Evolutionary conservation across 2,797 vertebrate genomes (phyloP).

Genomic region (Pseudochirops corinnae): DNA sequence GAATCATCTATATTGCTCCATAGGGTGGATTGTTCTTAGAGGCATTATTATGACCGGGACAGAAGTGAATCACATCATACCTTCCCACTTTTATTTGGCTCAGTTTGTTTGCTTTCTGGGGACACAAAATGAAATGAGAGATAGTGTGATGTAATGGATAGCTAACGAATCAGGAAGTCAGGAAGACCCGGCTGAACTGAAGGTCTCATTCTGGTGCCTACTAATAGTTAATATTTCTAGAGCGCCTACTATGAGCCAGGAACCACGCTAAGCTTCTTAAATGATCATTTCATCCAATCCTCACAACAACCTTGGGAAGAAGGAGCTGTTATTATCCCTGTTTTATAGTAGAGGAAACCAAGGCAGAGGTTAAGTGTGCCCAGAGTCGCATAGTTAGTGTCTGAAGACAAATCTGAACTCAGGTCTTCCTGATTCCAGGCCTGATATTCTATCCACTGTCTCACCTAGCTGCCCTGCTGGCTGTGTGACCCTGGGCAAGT

Average conservation of each 20-base stretch:
- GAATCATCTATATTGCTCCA: background rate
- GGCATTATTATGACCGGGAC: background rate
- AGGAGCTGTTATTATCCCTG: background rate
- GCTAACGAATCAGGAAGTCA: background rate
- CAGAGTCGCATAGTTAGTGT: background rate
- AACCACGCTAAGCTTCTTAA: background rate
- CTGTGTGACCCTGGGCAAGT: background rate
- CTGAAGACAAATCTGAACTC: background rate
- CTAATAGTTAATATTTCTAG: background rate
- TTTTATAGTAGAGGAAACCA: background rate
- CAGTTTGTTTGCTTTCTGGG: background rate
- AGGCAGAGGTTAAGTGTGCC: background rate
- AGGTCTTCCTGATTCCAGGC: background rate
- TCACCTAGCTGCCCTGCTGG: background rate
- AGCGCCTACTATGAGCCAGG: background rate
- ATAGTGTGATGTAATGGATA: background rate
- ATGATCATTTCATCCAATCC: background rate
- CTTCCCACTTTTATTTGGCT: background rate
- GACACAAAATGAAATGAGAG: background rate
- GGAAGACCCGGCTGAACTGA: background rate
- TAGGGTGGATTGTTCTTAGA: conserved; percentile 14
- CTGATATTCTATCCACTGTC: background rate
- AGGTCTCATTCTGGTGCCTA: background rate
- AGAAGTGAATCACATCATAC: background rate
- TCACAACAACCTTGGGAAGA: background rate